Conservation (phyloP, 2,797 vertebrate species). For the Dipus sagitta region DNA sequence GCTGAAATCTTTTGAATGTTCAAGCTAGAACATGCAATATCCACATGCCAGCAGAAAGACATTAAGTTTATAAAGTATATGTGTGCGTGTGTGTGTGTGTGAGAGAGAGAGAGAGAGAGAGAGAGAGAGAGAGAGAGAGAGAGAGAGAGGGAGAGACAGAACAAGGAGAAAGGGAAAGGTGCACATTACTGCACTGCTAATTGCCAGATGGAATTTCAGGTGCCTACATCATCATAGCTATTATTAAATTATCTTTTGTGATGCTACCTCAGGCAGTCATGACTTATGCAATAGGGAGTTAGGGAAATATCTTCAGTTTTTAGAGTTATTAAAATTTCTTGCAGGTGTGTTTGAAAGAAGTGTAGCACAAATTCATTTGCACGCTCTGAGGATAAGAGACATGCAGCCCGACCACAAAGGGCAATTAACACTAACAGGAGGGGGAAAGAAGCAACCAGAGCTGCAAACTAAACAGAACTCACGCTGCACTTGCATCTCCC, state of each 20-base stretch:
- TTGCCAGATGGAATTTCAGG: conserved; percentile 79
- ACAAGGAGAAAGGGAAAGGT: background rate
- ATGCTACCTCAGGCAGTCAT: conserved; percentile 84
- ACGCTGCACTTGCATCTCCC: conserved; percentile 81
- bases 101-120: background rate
- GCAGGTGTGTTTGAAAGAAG: conserved; percentile 87
- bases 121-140: background rate
- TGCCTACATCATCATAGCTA: conserved; percentile 76
- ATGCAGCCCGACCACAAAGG: conserved; percentile 78
- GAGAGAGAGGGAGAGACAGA: background rate
- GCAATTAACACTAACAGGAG: conserved; percentile 83
- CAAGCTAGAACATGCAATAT: conserved; percentile 26
- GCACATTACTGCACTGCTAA: background rate
- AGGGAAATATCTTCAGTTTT: conserved; percentile 83
- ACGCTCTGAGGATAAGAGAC: conserved; percentile 80
- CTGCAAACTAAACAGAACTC: conserved; percentile 87
- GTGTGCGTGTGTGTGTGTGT: too few relatives aligned
- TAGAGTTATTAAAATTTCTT: conserved; percentile 84
- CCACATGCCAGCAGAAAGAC: background rate
- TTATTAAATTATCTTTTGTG: conserved; percentile 86
- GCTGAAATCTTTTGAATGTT: conserved; percentile 67
- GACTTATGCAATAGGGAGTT: conserved; percentile 83
- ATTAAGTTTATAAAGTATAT: background rate
- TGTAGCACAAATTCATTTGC: conserved; percentile 85
- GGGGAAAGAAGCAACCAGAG: conserved; percentile 79